Conservation (phyloP, 2,888 invertebrate species). For the Embidobia sp. region DNA sequence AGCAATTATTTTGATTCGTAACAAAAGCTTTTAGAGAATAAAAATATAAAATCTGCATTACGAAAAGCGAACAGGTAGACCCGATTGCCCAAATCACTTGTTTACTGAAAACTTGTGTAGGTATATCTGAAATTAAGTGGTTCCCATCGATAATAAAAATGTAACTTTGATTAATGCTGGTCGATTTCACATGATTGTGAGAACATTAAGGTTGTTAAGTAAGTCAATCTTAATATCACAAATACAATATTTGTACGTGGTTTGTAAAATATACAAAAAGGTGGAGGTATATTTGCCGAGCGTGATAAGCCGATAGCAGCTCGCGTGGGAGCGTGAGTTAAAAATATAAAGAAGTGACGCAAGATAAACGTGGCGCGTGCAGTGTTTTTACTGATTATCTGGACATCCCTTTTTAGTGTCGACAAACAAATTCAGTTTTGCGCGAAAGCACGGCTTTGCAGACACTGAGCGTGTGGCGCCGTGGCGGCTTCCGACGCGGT, state of each 20-base stretch:
- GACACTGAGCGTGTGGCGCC: constrained; percentile 39
- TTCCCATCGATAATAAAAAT: not conserved
- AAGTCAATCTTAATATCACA: constrained; percentile 32
- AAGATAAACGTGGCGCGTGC: constrained; percentile 72
- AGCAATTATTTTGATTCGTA: no score
- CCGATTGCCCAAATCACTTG: no score
- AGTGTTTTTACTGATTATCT: constrained; percentile 73
- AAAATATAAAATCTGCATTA: no score
- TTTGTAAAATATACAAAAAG: constrained; percentile 29
- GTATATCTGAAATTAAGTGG: no score
- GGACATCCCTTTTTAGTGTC: constrained; percentile 71
- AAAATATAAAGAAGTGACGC: constrained; percentile 65
- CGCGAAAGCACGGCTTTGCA: constrained; percentile 29
- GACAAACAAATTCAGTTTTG: constrained; percentile 72
- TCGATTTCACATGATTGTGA: not conserved
- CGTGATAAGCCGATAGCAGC: constrained; percentile 41
- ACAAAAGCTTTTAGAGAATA: no score
- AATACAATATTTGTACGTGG: constrained; percentile 24
- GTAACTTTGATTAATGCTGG: not conserved
- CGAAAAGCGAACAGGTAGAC: no score
- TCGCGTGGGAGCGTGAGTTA: constrained; percentile 50
- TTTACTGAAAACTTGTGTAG: no score
- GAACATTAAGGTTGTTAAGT: constrained; percentile 5
- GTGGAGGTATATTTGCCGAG: constrained; percentile 20
- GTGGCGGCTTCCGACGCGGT: constrained; percentile 8